Percentiles rank a stretch among this genome's conserved stretches.
Evolutionary conservation across 2,888 invertebrate genomes (phyloP).

Genomic region (Dendrolimus houi): DNA sequence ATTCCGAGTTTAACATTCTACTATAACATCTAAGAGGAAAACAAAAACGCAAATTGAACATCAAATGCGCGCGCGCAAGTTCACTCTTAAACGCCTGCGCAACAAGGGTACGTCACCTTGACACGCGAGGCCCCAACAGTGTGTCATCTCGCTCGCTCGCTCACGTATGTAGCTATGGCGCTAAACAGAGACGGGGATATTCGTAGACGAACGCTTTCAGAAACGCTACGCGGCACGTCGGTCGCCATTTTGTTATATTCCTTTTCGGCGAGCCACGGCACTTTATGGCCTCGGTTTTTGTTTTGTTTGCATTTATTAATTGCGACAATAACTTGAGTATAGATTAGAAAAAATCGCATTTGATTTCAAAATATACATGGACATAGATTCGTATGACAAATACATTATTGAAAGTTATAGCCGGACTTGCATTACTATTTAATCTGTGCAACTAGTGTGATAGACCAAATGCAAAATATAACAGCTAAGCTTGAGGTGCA

Average conservation of each 20-base stretch:
- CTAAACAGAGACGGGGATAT: slow-evolving; percentile 38
- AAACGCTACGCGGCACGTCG: slow-evolving; percentile 61
- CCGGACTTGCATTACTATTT: too few species aligned
- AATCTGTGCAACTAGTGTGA: too few species aligned
- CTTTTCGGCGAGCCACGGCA: slow-evolving; percentile 25
- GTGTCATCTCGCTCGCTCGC: slow-evolving; percentile 43
- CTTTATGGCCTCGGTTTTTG: background rate
- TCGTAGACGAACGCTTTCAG: slow-evolving; percentile 72
- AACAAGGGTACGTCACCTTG: slow-evolving; percentile 67
- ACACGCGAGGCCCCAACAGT: slow-evolving; percentile 60
- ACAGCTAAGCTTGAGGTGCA: too few species aligned
- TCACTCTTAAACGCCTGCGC: slow-evolving; percentile 24
- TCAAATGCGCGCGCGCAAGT: slow-evolving; percentile 22
- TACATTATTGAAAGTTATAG: too few species aligned
- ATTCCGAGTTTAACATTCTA: too few species aligned
- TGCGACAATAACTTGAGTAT: background rate
- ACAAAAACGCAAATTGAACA: background rate
- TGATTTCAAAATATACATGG: too few species aligned
- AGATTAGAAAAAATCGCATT: too few species aligned
- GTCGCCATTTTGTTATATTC: slow-evolving; percentile 64
- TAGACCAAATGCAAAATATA: too few species aligned
- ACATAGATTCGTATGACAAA: too few species aligned
- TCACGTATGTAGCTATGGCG: slow-evolving; percentile 37
- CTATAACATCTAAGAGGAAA: too few species aligned
- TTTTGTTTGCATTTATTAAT: background rate